Evolutionary conservation across 30 jellyfish, hydroid and myxozoan species (phyloP).

Genomic region (Mastigias papua): DNA sequence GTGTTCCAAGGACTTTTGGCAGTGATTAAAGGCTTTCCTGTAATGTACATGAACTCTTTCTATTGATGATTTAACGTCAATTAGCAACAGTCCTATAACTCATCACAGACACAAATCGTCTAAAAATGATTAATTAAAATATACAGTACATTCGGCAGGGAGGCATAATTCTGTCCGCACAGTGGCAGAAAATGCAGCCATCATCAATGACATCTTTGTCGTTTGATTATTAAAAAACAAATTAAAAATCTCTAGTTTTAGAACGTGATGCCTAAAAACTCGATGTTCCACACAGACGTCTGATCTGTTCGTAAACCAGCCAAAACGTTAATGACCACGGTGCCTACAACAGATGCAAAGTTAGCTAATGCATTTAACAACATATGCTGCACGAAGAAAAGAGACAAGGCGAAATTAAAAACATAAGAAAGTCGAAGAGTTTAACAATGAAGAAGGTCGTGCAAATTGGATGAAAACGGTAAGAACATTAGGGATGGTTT

Average conservation of each 20-base stretch:
- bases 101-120: background rate
- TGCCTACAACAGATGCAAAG: slow-evolving; percentile 46
- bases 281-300: slow-evolving; percentile 87
- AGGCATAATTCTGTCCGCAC: background rate
- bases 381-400: background rate
- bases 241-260: background rate
- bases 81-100: no score
- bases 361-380: background rate
- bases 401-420: background rate
- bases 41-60: no score
- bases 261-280: slow-evolving; percentile 61
- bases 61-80: no score
- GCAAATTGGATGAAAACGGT: background rate
- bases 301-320: slow-evolving; percentile 95
- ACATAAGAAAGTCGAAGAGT: background rate
- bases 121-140: background rate
- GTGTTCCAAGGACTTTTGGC: no score
- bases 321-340: slow-evolving; percentile 99
- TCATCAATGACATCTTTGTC: background rate
- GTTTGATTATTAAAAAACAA: background rate
- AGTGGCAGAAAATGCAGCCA: background rate
- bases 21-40: no score
- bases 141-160: background rate
- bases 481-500: background rate
- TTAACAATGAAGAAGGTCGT: background rate